Percentiles rank a stretch among this genome's conserved stretches.
These are phyloP conservation scores for Antrozous pallidus DNA, from an alignment of 2,797 vertebrate species.

Conservation along the genomic window DNA sequence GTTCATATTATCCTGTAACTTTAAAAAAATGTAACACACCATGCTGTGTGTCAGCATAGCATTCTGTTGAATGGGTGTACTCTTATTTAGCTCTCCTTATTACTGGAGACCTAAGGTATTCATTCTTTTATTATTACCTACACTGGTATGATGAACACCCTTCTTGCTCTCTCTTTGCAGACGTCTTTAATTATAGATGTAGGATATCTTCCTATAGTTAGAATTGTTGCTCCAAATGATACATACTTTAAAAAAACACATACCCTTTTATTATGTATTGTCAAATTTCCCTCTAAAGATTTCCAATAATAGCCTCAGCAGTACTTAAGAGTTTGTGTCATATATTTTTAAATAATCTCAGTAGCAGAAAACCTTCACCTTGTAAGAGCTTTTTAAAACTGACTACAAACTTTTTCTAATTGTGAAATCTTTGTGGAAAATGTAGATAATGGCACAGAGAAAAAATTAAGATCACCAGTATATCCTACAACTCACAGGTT, in stretches of 20 bases:
- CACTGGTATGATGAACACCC: background rate
- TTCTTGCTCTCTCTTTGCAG: background rate
- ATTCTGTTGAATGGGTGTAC: background rate
- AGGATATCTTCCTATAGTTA: background rate
- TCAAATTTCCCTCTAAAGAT: constrained; percentile 3
- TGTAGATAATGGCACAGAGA: background rate
- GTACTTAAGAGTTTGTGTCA: background rate
- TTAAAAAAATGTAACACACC: background rate
- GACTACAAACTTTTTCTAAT: background rate
- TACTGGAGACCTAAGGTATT: background rate
- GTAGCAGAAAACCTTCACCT: background rate
- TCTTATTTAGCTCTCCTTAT: background rate
- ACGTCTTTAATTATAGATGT: background rate
- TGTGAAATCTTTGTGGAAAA: background rate
- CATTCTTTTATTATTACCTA: background rate
- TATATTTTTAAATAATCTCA: background rate
- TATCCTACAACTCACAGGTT: background rate
- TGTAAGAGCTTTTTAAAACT: background rate
- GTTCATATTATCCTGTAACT: background rate
- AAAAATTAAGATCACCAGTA: background rate
- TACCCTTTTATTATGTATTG: background rate
- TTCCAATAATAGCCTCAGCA: background rate
- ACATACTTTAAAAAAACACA: background rate
- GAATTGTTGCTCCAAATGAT: background rate
- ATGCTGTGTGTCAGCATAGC: background rate